Base-by-base conservation (phyloP, 2,888 invertebrate species). In the Fissipunctia ypsillon region DNA sequence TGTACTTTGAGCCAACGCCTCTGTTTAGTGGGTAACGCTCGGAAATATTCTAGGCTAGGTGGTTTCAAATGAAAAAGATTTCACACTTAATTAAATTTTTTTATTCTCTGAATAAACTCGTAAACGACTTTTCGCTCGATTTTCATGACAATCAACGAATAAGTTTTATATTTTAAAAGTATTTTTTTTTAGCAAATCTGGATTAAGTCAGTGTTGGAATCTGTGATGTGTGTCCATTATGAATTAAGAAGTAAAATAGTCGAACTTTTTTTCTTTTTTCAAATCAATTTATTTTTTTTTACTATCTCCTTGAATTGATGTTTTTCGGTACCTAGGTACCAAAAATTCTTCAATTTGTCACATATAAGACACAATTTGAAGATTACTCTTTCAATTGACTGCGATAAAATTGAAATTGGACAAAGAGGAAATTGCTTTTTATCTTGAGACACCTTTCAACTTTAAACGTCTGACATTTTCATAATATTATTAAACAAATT, bases 341-440 rank as follows among this genome's bases (percentile, higher is more conserved):
- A 56, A 81, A 61, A 65, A 7, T 61, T 28, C 60, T 66, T 65
- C 68, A 68, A 78, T 83, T 68, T 78, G n/a, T 73, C 73, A 52
- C 64, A 48, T 59, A 54, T 50, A 75, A 59, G 22, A 64, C 56
- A 67, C 43, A 69, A 69, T 59, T 54, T 70, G 45, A 65, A 78
- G 45, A 66, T 65, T 61, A 52, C 19, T 60, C 48, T 7, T 69
- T 73, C 48, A 50, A 61, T 56, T 66, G 35, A 73, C 52, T 63
- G 41, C 45, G 52, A 56, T 43, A 56, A 74, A 64, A 66, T 31
- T 45, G 66, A 69, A 59, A 41, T 35, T 63, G 31, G 22, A 54
- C 1, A 22, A 50, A 25, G n/a, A 52, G 31, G 12, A 63, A 52
- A 73, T 60, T n/a, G 22, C 25, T 73, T 73, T 74, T 67, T 57